A percentile compares a stretch with the other conserved stretches of the same genome.
Evolutionary conservation across 2,113 vertebrate genomes (phyloP).

Genomic region (Nicator chloris): DNA sequence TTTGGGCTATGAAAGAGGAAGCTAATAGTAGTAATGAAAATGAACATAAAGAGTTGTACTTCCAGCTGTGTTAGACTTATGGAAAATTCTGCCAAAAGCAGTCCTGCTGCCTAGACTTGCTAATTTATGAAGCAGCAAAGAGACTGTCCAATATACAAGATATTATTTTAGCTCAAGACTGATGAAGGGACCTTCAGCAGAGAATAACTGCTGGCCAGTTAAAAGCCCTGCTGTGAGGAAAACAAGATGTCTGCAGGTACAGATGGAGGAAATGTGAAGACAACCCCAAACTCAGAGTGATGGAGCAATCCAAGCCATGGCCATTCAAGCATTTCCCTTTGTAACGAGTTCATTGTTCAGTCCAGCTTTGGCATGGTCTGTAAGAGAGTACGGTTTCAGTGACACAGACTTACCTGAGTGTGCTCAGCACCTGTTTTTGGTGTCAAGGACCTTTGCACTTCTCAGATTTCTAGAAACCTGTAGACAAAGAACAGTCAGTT

Average conservation of each 20-base stretch:
- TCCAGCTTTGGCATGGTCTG: not conserved
- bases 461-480: not conserved
- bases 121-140: not conserved
- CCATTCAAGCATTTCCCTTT: not conserved
- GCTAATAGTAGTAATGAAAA: not conserved
- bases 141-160: not conserved
- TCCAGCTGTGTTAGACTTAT: not conserved
- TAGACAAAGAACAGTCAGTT: not conserved
- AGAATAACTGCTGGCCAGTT: not conserved
- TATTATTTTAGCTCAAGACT: not conserved
- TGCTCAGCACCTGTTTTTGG: not conserved
- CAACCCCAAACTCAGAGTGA: not conserved
- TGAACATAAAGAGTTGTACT: not conserved
- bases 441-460: not conserved
- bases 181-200: not conserved
- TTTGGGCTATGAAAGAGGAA: not conserved
- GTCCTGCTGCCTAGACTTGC: not conserved
- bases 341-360: not conserved
- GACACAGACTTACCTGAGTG: not conserved
- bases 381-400: rapidly evolving
- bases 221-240: not conserved
- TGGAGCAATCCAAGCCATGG: not conserved
- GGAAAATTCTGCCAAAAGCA: not conserved
- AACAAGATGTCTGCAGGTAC: not conserved
- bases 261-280: not conserved